Percentiles rank a stretch among this genome's conserved stretches.
Evolutionary conservation across 2,797 vertebrate genomes (phyloP).

Genomic region (Champsocephalus esox): DNA sequence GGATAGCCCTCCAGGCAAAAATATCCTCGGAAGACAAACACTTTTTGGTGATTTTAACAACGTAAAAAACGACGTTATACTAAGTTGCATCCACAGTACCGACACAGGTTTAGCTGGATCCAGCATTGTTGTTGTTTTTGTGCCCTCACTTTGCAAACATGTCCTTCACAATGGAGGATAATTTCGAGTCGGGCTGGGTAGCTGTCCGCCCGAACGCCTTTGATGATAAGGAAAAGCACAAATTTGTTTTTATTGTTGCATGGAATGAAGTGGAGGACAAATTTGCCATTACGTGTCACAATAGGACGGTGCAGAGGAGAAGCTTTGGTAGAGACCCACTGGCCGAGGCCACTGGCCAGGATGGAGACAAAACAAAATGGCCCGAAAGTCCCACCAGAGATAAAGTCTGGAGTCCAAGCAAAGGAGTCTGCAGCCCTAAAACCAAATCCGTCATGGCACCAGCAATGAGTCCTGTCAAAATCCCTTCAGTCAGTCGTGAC

Average conservation of each 20-base stretch:
- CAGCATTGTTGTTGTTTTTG: background rate
- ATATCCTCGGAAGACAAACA: conserved; percentile 12
- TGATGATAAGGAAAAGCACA: conserved; percentile 93
- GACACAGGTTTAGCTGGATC: background rate
- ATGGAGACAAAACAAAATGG: conserved; percentile 77
- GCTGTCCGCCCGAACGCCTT: conserved; percentile 94
- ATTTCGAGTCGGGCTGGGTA: conserved; percentile 95
- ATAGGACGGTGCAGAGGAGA: conserved; percentile 93
- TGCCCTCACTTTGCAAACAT: conserved; percentile 74
- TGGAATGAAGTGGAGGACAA: conserved; percentile 97
- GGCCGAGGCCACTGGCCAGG: conserved; percentile 49
- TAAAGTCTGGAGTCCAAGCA: conserved; percentile 59
- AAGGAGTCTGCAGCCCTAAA: conserved; percentile 38
- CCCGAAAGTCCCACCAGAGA: conserved; percentile 70
- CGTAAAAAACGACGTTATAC: background rate
- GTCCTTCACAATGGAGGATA: conserved; percentile 94
- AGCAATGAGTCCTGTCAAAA: conserved; percentile 52
- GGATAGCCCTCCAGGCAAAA: conserved; percentile 39
- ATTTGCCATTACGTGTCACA: conserved; percentile 95
- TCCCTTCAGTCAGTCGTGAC: conserved; percentile 44
- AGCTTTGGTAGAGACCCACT: conserved; percentile 84
- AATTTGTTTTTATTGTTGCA: conserved; percentile 95
- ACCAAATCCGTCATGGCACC: conserved; percentile 20
- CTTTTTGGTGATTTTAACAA: conserved; percentile 15
- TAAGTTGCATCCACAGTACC: background rate